Evolutionary conservation across 2,113 vertebrate genomes (phyloP).

Genomic region (Oxyruncus cristatus): DNA sequence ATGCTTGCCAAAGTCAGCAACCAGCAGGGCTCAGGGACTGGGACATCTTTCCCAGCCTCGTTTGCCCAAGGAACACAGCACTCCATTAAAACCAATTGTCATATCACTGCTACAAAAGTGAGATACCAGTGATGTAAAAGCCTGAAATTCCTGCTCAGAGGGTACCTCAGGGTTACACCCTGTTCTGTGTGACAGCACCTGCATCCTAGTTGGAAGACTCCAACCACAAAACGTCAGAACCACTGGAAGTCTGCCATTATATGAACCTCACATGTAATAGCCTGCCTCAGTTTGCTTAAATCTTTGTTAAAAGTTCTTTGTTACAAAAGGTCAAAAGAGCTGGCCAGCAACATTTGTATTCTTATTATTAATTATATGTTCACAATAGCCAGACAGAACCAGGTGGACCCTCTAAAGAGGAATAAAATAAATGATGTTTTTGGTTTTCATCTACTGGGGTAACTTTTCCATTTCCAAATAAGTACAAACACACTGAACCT

Average conservation of each 20-base stretch:
- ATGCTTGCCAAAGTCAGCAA: not conserved
- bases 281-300: not conserved
- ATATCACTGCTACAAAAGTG: not conserved
- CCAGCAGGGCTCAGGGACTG: not conserved
- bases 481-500: not conserved
- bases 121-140: not conserved
- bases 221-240: not conserved
- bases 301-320: not conserved
- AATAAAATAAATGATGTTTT: not conserved
- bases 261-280: not conserved
- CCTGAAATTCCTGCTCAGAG: not conserved
- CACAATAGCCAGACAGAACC: not conserved
- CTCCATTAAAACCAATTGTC: not conserved
- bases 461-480: not conserved
- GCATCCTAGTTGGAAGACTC: not conserved
- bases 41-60: not conserved
- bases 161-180: not conserved
- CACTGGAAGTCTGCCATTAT: not conserved
- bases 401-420: not conserved
- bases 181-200: not conserved
- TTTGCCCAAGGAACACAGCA: not conserved
- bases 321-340: not conserved
- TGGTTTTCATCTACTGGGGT: not conserved
- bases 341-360: not conserved
- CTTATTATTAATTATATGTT: not conserved